These are phyloP conservation scores for Amorpha juglandis DNA, from an alignment of 2,888 invertebrate species.

Conservation along the genomic window DNA sequence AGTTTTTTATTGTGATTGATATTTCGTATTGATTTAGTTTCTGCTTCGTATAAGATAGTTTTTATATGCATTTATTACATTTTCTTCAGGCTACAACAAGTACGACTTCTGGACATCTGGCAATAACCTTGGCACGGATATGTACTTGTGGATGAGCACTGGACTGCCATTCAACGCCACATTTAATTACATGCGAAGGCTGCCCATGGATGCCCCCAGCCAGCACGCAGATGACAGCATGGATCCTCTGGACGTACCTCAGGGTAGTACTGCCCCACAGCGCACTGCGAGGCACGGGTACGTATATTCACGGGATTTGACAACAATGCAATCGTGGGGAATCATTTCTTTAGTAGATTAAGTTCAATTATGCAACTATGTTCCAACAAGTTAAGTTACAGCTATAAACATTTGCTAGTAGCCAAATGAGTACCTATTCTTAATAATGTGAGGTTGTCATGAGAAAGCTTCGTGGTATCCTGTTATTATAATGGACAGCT, in stretches of 20 bases:
- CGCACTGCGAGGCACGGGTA: slow-evolving; percentile 91
- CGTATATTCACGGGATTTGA: slow-evolving; percentile 36
- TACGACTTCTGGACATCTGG: slow-evolving; percentile 96
- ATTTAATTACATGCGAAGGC: slow-evolving; percentile 90
- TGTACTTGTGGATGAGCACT: slow-evolving; percentile 96
- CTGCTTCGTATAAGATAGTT: not conserved
- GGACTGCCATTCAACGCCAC: slow-evolving; percentile 94
- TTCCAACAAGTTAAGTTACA: not conserved
- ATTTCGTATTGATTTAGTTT: not conserved
- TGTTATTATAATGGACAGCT: slow-evolving; percentile 29
- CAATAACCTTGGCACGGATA: slow-evolving; percentile 93
- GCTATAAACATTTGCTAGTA: not conserved
- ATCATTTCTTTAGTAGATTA: not conserved
- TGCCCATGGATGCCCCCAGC: slow-evolving; percentile 82
- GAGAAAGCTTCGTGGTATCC: slow-evolving; percentile 12
- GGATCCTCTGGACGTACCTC: slow-evolving; percentile 86
- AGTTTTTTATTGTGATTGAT: not conserved
- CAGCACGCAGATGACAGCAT: slow-evolving; percentile 83
- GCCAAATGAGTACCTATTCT: not conserved
- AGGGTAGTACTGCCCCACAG: slow-evolving; percentile 91
- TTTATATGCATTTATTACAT: slow-evolving; percentile 18
- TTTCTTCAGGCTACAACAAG: slow-evolving; percentile 87
- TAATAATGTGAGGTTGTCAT: slow-evolving; percentile 2
- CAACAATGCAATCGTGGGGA: not conserved
- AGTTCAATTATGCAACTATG: not conserved